These are phyloP conservation scores for Pterocles gutturalis DNA, from an alignment of 2,113 vertebrate genomes.

Conservation along the genomic window DNA sequence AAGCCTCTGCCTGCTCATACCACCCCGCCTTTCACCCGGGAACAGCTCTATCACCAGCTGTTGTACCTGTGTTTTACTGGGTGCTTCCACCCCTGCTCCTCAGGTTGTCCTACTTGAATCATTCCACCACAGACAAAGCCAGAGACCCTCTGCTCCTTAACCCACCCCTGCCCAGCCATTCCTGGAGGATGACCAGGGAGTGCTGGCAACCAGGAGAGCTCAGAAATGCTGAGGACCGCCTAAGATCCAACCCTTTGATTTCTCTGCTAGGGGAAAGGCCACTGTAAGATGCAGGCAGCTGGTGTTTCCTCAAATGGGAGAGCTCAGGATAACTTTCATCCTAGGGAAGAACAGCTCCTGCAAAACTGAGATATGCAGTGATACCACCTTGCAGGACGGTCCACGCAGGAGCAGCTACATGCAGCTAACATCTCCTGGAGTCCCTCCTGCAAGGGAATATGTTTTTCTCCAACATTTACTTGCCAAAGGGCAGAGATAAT, in stretches of 20 bases:
- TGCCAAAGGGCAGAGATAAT: neutral
- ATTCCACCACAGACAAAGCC: neutral
- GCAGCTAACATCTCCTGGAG: too few relatives aligned
- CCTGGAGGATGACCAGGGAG: neutral
- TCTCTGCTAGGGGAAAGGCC: neutral
- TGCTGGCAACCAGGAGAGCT: neutral
- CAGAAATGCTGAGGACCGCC: neutral
- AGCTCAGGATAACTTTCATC: neutral
- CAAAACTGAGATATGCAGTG: neutral
- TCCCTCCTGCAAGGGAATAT: neutral
- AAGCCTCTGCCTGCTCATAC: rapidly evolving
- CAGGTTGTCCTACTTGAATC: neutral
- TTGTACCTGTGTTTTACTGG: too few relatives aligned
- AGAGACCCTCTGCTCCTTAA: neutral
- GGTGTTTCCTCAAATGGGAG: neutral
- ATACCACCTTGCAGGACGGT: neutral
- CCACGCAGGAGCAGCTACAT: rapidly evolving
- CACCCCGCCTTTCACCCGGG: neutral
- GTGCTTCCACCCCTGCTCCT: neutral
- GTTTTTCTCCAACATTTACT: neutral
- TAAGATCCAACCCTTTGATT: neutral
- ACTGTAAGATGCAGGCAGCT: rapidly evolving
- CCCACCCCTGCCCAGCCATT: neutral
- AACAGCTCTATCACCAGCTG: rapidly evolving
- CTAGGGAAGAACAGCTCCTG: neutral